phyloP scores from a whole-genome alignment of 2,797 vertebrate genomes.

The Cephalopachus bancanus region DNA sequence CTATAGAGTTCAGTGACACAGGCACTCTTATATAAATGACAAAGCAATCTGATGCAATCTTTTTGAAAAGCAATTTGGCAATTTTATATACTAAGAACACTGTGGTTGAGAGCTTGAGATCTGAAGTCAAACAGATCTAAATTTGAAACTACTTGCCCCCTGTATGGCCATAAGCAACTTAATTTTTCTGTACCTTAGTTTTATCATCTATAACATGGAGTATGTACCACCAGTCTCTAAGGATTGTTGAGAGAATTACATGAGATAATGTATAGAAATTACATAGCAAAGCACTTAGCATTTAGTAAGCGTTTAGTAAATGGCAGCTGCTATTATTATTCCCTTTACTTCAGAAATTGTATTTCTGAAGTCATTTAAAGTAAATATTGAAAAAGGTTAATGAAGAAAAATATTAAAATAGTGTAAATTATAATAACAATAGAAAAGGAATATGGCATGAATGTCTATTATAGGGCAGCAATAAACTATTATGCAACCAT shows the following conservation, averaged over 20 bases:
- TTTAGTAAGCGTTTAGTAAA: conserved; percentile 60
- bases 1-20: neutral
- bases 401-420: conserved; percentile 58
- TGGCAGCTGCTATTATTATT: conserved; percentile 36
- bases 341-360: conserved; percentile 48
- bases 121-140: conserved; percentile 25
- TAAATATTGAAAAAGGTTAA: conserved; percentile 27
- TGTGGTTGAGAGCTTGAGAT: conserved; percentile 3
- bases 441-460: conserved; percentile 43
- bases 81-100: conserved; percentile 4
- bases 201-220: conserved; percentile 46
- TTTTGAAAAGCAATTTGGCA: conserved; percentile 30
- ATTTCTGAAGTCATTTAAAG: conserved; percentile 57
- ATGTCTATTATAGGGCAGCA: neutral
- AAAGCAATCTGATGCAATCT: conserved; percentile 26
- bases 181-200: conserved; percentile 53
- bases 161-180: conserved; percentile 6
- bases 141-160: conserved; percentile 23
- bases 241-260: conserved; percentile 27
- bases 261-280: conserved; percentile 43
- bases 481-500: conserved; percentile 44
- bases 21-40: neutral
- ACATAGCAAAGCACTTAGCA: conserved; percentile 46
- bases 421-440: conserved; percentile 21
- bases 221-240: neutral